phyloP scores from a whole-genome alignment of 2,888 invertebrate genomes.

The Chrysodeixis includens region DNA sequence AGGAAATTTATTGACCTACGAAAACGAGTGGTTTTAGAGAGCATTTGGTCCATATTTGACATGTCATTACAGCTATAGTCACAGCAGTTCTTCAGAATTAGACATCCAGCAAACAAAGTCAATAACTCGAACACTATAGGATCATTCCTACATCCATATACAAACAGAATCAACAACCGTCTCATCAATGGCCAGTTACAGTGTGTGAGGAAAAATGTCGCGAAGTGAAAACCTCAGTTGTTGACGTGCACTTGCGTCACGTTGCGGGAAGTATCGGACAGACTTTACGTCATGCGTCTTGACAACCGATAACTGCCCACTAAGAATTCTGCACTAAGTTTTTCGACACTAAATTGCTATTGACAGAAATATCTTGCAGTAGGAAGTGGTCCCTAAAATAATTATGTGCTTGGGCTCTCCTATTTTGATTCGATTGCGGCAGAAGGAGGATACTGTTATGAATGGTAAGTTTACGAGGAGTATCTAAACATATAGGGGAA shows the following conservation, averaged over 20 bases:
- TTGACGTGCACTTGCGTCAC: conserved; percentile 35
- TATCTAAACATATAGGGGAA: no score
- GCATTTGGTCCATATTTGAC: no score
- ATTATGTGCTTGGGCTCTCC: no score
- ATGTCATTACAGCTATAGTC: no score
- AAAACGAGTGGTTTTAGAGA: no score
- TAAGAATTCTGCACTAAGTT: not conserved
- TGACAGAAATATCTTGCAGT: no score
- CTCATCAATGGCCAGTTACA: conserved; percentile 1
- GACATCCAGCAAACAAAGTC: not conserved
- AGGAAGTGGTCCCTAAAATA: no score
- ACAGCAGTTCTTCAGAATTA: not conserved
- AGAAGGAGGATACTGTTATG: no score
- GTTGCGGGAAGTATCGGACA: conserved; percentile 21
- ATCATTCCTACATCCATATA: not conserved
- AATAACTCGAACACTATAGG: not conserved
- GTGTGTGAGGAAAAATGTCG: conserved; percentile 15
- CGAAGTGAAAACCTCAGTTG: conserved; percentile 30
- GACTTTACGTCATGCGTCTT: conserved; percentile 22
- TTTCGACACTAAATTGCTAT: no score
- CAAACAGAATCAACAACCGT: not conserved
- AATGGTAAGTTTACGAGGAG: no score
- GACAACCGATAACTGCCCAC: conserved; percentile 26
- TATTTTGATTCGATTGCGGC: no score
- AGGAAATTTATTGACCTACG: no score